phyloP scores from a whole-genome alignment of 2,888 invertebrate species.

The Eueremaeus valkanovi region DNA sequence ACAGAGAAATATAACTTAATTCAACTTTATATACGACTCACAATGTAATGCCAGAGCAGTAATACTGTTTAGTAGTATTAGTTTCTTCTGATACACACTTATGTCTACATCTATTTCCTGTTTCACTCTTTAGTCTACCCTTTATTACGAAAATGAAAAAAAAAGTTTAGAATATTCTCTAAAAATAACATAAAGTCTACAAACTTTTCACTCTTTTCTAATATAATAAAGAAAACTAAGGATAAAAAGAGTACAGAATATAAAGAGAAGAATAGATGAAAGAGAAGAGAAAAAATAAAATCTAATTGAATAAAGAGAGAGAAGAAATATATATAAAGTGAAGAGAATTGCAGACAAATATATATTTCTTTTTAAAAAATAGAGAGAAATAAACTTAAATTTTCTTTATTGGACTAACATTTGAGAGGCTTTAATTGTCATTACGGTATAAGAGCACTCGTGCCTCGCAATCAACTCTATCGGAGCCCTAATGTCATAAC shows the following conservation, averaged over 20 bases:
- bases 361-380: neutral
- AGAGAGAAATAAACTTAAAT: neutral
- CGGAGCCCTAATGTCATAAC: neutral
- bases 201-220: too few species aligned
- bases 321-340: too few species aligned
- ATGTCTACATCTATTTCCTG: neutral
- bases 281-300: neutral
- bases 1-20: neutral
- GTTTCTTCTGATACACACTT: neutral
- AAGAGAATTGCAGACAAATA: neutral
- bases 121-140: neutral
- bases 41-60: conserved; percentile 3
- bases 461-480: neutral
- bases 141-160: neutral
- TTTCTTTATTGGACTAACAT: neutral
- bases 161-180: neutral
- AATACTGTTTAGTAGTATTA: neutral
- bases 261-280: neutral
- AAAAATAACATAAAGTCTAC: neutral
- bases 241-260: too few species aligned
- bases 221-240: too few species aligned
- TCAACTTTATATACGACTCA: neutral
- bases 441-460: neutral
- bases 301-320: conserved; percentile 1
- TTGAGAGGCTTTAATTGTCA: conserved; percentile 5